Percentiles rank a stretch among this genome's conserved stretches.
These are phyloP conservation scores for Tetrapedia diversipes DNA, from an alignment of 2,888 invertebrate genomes.

Conservation along the genomic window DNA sequence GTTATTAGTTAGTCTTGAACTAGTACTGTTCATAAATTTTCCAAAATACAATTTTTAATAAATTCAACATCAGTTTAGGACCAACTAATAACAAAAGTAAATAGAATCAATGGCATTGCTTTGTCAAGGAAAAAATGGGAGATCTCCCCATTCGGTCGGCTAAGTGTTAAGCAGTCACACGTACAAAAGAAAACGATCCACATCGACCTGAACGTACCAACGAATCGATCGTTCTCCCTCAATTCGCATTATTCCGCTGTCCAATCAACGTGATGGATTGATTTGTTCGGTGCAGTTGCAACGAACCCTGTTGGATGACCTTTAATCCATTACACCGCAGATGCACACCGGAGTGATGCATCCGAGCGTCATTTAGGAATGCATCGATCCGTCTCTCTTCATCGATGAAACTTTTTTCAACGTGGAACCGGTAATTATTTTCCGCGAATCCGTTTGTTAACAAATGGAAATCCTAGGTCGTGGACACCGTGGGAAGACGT, in stretches of 20 bases:
- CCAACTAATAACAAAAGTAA: too few relatives aligned
- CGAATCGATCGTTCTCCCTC: conserved; percentile 31
- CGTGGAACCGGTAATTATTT: conserved; percentile 29
- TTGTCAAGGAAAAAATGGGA: too few relatives aligned
- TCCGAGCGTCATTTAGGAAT: conserved; percentile 47
- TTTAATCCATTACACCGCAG: conserved; percentile 53
- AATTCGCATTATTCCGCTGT: conserved; percentile 42
- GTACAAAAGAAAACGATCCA: conserved; percentile 11
- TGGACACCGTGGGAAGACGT: not conserved
- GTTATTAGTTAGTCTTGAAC: too few relatives aligned
- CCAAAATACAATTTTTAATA: too few relatives aligned
- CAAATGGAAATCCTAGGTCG: not conserved
- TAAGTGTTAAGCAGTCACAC: too few relatives aligned
- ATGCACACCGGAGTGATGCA: conserved; percentile 20
- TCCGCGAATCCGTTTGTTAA: not conserved
- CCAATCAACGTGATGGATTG: conserved; percentile 61
- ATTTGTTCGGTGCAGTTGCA: conserved; percentile 47
- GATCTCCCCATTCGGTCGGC: too few relatives aligned
- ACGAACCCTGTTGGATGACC: conserved; percentile 33
- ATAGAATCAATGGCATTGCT: too few relatives aligned
- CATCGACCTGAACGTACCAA: conserved; percentile 12
- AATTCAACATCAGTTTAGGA: too few relatives aligned
- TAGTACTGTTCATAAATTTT: too few relatives aligned
- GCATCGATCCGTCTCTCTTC: conserved; percentile 29
- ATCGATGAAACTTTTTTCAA: conserved; percentile 28